phyloP scores from a whole-genome alignment of 1,140 invertebrate species.

The Choristoneura fumiferana region DNA sequence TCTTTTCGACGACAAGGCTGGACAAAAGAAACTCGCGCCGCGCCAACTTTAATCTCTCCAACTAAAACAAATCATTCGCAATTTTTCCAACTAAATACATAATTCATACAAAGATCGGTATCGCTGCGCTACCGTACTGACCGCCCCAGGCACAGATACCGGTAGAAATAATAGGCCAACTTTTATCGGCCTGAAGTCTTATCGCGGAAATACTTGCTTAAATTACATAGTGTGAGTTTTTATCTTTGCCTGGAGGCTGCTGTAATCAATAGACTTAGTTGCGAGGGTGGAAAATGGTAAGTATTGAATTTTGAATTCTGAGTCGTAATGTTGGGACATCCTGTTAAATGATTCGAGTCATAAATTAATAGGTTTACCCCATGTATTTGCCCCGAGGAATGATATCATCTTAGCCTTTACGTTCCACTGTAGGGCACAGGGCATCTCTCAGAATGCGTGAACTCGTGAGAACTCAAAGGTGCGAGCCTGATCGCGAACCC shows the following conservation, averaged over 20 bases:
- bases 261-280: constrained; percentile 50
- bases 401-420: no score
- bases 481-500: no score
- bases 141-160: constrained; percentile 39
- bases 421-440: no score
- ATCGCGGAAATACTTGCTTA: constrained; percentile 56
- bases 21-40: no score
- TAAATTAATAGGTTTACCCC: no score
- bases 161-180: constrained; percentile 62
- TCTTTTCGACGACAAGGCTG: no score
- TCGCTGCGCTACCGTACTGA: constrained; percentile 47
- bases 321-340: no score
- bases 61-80: constrained; percentile 46
- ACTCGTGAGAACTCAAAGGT: no score
- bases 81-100: constrained; percentile 67
- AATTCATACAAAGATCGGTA: constrained; percentile 62
- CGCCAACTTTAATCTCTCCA: no score
- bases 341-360: no score
- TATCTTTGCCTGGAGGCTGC: constrained; percentile 48
- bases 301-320: background rate
- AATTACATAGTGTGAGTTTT: constrained; percentile 61
- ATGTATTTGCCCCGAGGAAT: no score
- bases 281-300: background rate
- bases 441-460: no score
- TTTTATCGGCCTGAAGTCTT: constrained; percentile 56